Conservation (phyloP, 2,797 vertebrate genomes). For the Alfaro cultratus region DNA sequence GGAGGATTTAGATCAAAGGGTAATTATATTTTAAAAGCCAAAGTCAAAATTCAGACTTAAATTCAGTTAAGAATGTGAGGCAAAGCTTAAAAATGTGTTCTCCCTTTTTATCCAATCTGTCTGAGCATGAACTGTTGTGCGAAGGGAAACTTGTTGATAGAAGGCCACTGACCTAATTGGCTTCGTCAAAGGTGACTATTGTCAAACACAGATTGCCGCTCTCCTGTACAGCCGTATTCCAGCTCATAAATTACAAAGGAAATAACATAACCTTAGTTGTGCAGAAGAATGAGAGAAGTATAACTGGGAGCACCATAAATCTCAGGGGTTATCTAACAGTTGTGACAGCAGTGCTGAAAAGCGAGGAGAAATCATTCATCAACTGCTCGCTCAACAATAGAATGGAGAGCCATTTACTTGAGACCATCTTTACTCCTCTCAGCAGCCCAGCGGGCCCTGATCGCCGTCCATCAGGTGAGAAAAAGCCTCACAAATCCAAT, state of each 20-base stretch:
- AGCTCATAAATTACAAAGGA: slow-evolving; percentile 62
- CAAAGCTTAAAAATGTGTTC: background rate
- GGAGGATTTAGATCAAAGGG: background rate
- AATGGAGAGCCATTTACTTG: slow-evolving; percentile 57
- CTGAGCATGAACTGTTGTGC: background rate
- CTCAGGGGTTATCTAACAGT: slow-evolving; percentile 74
- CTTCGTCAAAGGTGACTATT: slow-evolving; percentile 70
- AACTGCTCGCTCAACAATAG: slow-evolving; percentile 62
- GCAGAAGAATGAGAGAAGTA: slow-evolving; percentile 47
- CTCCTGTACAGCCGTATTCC: slow-evolving; percentile 59
- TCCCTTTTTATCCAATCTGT: background rate
- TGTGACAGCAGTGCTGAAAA: slow-evolving; percentile 61
- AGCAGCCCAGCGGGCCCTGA: slow-evolving; percentile 48
- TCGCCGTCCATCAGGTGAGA: slow-evolving; percentile 60
- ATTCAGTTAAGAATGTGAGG: background rate
- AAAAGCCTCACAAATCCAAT: slow-evolving; percentile 63
- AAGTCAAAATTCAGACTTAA: background rate
- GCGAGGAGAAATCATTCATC: slow-evolving; percentile 72
- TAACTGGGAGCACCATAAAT: slow-evolving; percentile 62
- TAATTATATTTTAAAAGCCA: background rate
- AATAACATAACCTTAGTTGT: slow-evolving; percentile 63
- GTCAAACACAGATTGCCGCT: slow-evolving; percentile 60
- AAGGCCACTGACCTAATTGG: slow-evolving; percentile 64
- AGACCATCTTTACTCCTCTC: slow-evolving; percentile 59
- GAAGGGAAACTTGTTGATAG: slow-evolving; percentile 36